Evolutionary conservation across 2,113 vertebrate species (phyloP), one percentile per base, ranked within the genome.

Genomic region (Cyprinodon variegatus): DNA sequence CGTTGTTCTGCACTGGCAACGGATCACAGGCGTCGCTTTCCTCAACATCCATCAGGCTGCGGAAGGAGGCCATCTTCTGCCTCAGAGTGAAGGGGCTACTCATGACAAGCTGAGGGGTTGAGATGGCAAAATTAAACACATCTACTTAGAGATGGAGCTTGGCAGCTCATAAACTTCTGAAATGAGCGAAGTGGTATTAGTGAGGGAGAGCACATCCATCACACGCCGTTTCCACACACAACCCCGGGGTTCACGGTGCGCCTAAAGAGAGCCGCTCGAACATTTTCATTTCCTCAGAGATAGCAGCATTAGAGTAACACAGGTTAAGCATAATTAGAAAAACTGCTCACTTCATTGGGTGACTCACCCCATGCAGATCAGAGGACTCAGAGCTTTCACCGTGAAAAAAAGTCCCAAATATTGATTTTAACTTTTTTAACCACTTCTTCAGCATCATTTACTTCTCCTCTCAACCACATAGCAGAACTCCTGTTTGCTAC

Each of bases 31-130:
- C 80, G 64, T 83, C 85, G n/a, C 70, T 84, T 68, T 94, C 93
- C 22, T 86, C 93, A 65, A 89, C 83, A 76, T 83, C 89, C 92
- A 94, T 89, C 82, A 95, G 74, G 70, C 68, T 83, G 79, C 94
- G 93, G 94, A 94, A 95, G 22, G 90, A 88, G 57, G 91, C 92
- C 86, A 95, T 94, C 86, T 94, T 95, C 86, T 94, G 90, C 82
- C 83, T 94, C 76, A 95, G 89, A 3, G 80, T 88, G 83, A 92
- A 83, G 22, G 92, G 89, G 78, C 90, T 92, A 62, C 70, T 74
- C 59, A 74, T 84, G 73, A 89, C 81, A 68, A 77, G 74, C 93
- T 94, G 78, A 29, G 77, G 29, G 70, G 40, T 72, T 76, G 81
- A 83, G 65, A 86, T 62, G 72, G 62, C 63, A 74, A 66, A 77